A percentile compares a stretch with the other conserved stretches of the same genome.
Evolutionary conservation across 2,113 vertebrate species (phyloP).

Genomic region (Tenrec ecaudatus): DNA sequence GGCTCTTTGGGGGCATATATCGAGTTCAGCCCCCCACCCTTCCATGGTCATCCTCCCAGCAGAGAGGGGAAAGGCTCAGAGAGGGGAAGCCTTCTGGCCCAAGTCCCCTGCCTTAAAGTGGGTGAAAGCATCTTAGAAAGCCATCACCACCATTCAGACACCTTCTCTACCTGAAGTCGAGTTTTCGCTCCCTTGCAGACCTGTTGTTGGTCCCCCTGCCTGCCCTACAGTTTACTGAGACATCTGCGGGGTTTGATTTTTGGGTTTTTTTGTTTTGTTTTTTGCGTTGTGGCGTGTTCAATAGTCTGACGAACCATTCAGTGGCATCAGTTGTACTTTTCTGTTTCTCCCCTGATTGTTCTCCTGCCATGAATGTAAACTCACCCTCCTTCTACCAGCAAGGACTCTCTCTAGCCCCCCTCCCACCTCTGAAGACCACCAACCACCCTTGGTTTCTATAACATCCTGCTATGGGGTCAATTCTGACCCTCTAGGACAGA

Average conservation of each 20-base stretch:
- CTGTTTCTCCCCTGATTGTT: background rate
- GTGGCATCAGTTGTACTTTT: background rate
- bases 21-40: background rate
- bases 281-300: too few relatives aligned
- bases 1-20: background rate
- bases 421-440: background rate
- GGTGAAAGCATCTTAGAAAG: background rate
- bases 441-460: background rate
- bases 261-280: too few relatives aligned
- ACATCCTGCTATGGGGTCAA: too few relatives aligned
- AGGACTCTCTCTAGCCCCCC: background rate
- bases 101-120: background rate
- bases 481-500: too few relatives aligned
- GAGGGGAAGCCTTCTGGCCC: background rate
- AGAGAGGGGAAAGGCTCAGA: background rate
- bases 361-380: background rate
- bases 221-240: background rate
- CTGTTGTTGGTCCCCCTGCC: background rate
- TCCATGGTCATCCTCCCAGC: background rate
- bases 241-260: too few relatives aligned
- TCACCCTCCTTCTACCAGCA: background rate
- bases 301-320: too few relatives aligned
- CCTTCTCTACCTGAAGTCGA: background rate
- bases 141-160: background rate
- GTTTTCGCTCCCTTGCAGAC: background rate